These are phyloP conservation scores for Sciurus carolinensis DNA, from an alignment of 2,797 vertebrate genomes.

Conservation along the genomic window DNA sequence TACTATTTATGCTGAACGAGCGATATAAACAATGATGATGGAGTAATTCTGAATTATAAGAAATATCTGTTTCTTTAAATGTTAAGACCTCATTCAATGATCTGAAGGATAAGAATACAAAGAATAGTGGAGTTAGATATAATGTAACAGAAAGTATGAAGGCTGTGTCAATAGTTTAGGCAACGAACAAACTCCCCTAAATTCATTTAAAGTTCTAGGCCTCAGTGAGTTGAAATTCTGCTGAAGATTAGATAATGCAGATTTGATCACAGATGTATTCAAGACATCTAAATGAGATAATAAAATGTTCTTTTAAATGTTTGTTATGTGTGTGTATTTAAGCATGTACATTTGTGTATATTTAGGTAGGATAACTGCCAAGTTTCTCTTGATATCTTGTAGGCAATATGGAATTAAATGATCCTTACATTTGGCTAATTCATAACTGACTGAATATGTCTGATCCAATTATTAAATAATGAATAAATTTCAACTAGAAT, in stretches of 20 bases:
- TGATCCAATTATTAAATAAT: neutral
- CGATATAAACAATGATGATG: neutral
- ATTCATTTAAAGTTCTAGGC: neutral
- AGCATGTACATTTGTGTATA: neutral
- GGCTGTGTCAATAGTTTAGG: neutral
- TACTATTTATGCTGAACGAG: neutral
- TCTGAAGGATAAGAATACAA: neutral
- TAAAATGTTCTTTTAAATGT: neutral
- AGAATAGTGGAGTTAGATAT: neutral
- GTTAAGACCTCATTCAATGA: neutral
- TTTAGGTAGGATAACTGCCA: neutral
- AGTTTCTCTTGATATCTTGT: neutral
- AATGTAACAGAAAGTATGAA: neutral
- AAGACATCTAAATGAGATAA: neutral
- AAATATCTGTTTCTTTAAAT: neutral
- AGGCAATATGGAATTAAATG: neutral
- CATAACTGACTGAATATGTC: neutral
- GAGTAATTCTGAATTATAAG: neutral
- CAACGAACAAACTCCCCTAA: neutral
- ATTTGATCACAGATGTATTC: neutral
- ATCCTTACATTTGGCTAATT: neutral
- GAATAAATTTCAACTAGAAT: constrained; percentile 8
- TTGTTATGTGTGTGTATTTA: neutral
- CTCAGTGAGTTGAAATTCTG: neutral
- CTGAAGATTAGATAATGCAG: neutral